Percentiles rank a stretch among this genome's conserved stretches.
phyloP scores from a whole-genome alignment of 2,113 vertebrate genomes.

The Cyanoramphus novaezelandiae region DNA sequence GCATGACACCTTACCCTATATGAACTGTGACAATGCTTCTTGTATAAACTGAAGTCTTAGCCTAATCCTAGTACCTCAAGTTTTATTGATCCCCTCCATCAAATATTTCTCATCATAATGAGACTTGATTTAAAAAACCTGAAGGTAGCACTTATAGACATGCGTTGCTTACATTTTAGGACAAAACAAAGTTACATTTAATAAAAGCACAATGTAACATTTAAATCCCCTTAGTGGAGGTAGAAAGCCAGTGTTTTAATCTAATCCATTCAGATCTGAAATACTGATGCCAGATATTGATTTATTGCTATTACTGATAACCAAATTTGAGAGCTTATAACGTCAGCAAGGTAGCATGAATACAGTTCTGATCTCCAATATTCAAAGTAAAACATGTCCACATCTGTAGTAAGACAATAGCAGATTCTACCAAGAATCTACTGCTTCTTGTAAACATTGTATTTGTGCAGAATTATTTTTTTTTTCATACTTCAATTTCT shows the following conservation, averaged over 20 bases:
- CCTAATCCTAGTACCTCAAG: not conserved
- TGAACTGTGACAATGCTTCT: not conserved
- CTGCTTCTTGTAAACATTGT: constrained; percentile 79
- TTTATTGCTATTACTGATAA: constrained; percentile 81
- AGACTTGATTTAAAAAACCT: not conserved
- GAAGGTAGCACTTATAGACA: not conserved
- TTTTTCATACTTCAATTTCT: constrained; percentile 74
- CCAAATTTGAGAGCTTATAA: constrained; percentile 72
- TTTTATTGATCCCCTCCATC: not conserved
- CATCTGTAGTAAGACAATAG: constrained; percentile 71
- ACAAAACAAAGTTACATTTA: constrained; percentile 40
- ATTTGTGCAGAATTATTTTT: constrained; percentile 73
- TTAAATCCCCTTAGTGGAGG: constrained; percentile 50
- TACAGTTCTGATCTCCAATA: constrained; percentile 67
- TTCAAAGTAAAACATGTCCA: constrained; percentile 62
- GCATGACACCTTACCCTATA: not conserved
- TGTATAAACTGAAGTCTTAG: not conserved
- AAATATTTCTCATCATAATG: not conserved
- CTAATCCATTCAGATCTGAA: constrained; percentile 65
- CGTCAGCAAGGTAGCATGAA: constrained; percentile 67
- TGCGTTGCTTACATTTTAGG: not conserved
- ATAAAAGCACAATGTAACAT: constrained; percentile 68
- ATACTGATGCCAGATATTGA: constrained; percentile 70
- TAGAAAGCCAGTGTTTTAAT: constrained; percentile 64
- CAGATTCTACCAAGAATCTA: constrained; percentile 74